These are phyloP conservation scores for Amyelois transitella DNA, from an alignment of 1,140 invertebrate genomes.

Conservation along the genomic window DNA sequence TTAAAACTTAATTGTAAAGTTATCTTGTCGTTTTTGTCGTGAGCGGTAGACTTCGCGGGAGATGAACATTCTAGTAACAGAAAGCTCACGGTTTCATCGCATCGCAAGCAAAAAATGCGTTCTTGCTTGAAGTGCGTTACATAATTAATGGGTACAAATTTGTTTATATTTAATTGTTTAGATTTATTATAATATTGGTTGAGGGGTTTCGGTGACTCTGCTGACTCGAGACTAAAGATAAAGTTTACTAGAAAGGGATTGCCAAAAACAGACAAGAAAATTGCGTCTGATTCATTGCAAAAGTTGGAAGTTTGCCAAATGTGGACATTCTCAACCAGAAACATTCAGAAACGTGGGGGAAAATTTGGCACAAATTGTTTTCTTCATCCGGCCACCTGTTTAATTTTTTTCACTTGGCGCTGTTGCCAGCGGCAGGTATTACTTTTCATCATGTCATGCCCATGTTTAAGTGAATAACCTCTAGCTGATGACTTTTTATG, in stretches of 20 bases:
- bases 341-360: conserved; percentile 46
- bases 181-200: too few relatives aligned
- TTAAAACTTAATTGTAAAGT: too few relatives aligned
- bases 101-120: not conserved
- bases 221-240: too few relatives aligned
- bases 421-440: not conserved
- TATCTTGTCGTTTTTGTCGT: not conserved
- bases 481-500: conserved; percentile 6
- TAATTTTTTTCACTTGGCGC: conserved; percentile 6
- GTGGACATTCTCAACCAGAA: conserved; percentile 39
- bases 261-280: conserved; percentile 60
- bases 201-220: too few relatives aligned
- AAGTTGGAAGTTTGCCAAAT: conserved; percentile 58
- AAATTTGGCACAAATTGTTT: conserved; percentile 66
- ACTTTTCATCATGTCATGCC: not conserved
- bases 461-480: not conserved
- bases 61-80: conserved; percentile 23
- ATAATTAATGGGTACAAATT: too few relatives aligned
- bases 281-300: conserved; percentile 49
- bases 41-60: not conserved
- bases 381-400: conserved; percentile 47
- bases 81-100: conserved; percentile 11
- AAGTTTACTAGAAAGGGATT: conserved; percentile 35
- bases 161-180: too few relatives aligned
- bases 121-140: not conserved